Evolutionary conservation across 1,140 invertebrate species (phyloP).

Genomic region (Drepana arcuata): DNA sequence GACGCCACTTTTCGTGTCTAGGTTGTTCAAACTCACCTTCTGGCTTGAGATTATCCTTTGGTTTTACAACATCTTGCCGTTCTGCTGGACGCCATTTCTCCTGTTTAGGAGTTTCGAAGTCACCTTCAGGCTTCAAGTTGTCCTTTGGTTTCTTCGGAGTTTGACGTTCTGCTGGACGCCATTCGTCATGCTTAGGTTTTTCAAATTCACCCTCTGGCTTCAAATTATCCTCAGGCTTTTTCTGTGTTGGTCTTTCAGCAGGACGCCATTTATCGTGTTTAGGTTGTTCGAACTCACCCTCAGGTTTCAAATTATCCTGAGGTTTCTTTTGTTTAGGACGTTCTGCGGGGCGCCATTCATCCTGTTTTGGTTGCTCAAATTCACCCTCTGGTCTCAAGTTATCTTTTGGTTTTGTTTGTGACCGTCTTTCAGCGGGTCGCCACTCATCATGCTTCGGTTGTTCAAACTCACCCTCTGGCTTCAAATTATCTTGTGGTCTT

Average conservation of each 20-base stretch:
- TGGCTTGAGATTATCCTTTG: constrained; percentile 74
- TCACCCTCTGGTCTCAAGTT: constrained; percentile 78
- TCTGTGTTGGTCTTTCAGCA: constrained; percentile 72
- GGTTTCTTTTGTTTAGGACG: constrained; percentile 65
- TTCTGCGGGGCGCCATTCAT: constrained; percentile 73
- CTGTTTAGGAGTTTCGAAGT: constrained; percentile 70
- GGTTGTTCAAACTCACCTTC: constrained; percentile 78
- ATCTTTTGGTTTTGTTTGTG: constrained; percentile 68
- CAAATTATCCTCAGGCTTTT: constrained; percentile 74
- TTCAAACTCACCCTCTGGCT: constrained; percentile 72
- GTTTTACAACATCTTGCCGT: constrained; percentile 51
- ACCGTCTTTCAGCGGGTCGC: constrained; percentile 53
- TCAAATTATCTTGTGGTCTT: constrained; percentile 72
- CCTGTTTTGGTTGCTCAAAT: constrained; percentile 68
- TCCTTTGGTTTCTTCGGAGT: constrained; percentile 66
- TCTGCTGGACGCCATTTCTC: constrained; percentile 56
- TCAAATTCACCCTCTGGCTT: constrained; percentile 73
- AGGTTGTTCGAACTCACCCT: constrained; percentile 69
- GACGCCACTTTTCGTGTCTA: constrained; percentile 70
- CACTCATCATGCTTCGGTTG: constrained; percentile 53
- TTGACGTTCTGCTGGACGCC: constrained; percentile 59
- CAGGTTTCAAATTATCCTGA: constrained; percentile 75
- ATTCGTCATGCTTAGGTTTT: constrained; percentile 39
- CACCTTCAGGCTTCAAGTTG: constrained; percentile 74
- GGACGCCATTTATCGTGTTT: constrained; percentile 69